phyloP scores from a whole-genome alignment of 2,113 vertebrate species.

The Cynopterus brachyotis region DNA sequence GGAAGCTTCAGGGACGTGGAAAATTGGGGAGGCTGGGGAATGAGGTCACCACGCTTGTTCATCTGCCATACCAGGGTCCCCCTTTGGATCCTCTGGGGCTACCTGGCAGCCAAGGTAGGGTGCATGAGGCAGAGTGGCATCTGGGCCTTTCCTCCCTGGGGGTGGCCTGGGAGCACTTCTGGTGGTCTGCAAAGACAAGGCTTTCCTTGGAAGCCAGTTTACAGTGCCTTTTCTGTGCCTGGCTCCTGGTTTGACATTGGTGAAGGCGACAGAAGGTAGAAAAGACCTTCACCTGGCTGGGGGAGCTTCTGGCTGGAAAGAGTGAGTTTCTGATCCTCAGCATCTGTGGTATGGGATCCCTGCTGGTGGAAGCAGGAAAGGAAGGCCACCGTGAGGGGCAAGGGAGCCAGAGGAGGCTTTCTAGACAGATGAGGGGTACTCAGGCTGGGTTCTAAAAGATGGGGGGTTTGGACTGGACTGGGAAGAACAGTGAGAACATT shows the following conservation, averaged over 20 bases:
- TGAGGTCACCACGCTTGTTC: neutral
- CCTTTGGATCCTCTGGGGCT: neutral
- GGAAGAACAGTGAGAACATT: neutral
- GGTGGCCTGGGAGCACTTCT: neutral
- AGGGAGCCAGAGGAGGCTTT: neutral
- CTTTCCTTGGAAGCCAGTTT: neutral
- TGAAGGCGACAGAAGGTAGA: neutral
- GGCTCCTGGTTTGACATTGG: neutral
- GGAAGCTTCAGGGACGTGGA: neutral
- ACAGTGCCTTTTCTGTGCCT: neutral
- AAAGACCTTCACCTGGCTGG: neutral
- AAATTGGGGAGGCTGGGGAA: neutral
- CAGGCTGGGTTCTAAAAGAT: neutral
- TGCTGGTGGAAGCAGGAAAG: neutral
- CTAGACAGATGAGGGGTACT: neutral
- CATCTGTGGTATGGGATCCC: neutral
- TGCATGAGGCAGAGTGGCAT: neutral
- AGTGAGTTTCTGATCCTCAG: neutral
- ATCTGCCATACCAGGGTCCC: neutral
- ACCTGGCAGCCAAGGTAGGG: neutral
- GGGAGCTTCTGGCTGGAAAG: neutral
- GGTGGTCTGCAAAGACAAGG: neutral
- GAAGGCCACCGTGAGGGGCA: neutral
- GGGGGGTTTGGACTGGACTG: neutral
- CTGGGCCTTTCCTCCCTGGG: neutral